These are phyloP conservation scores for Cacatua alba DNA, from an alignment of 2,113 vertebrate species.

Conservation along the genomic window DNA sequence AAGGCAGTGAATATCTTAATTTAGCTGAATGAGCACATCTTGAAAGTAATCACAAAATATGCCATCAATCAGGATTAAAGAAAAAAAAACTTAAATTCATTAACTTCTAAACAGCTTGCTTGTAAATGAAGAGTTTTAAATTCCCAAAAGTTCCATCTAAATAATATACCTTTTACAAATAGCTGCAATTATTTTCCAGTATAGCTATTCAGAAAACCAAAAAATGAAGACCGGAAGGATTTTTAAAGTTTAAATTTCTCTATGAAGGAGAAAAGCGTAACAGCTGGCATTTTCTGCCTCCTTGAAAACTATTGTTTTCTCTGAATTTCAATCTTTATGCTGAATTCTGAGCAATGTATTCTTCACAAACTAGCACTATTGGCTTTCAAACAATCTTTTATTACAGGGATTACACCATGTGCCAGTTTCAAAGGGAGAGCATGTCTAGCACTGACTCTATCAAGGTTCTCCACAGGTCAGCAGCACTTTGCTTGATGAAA, in stretches of 20 bases:
- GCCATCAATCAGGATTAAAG: neutral
- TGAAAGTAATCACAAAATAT: neutral
- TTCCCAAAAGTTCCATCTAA: neutral
- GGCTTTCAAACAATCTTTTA: neutral
- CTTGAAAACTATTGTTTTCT: neutral
- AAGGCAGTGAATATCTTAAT: neutral
- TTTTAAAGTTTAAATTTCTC: neutral
- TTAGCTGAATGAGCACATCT: neutral
- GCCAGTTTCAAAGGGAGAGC: neutral
- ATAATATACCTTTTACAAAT: neutral
- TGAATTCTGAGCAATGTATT: neutral
- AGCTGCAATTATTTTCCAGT: neutral
- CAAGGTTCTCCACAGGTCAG: neutral
- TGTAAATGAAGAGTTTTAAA: neutral
- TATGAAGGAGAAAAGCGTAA: neutral
- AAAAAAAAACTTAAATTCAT: neutral
- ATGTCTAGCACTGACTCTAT: neutral
- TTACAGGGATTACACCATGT: neutral
- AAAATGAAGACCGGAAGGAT: neutral
- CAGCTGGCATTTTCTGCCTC: neutral
- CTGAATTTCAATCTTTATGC: neutral
- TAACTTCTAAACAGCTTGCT: slow-evolving; percentile 6
- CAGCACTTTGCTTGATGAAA: neutral
- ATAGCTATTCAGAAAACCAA: slow-evolving; percentile 18
- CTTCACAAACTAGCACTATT: neutral